These are phyloP conservation scores for Alauda arvensis DNA, from an alignment of 2,797 vertebrate genomes.

Conservation along the genomic window DNA sequence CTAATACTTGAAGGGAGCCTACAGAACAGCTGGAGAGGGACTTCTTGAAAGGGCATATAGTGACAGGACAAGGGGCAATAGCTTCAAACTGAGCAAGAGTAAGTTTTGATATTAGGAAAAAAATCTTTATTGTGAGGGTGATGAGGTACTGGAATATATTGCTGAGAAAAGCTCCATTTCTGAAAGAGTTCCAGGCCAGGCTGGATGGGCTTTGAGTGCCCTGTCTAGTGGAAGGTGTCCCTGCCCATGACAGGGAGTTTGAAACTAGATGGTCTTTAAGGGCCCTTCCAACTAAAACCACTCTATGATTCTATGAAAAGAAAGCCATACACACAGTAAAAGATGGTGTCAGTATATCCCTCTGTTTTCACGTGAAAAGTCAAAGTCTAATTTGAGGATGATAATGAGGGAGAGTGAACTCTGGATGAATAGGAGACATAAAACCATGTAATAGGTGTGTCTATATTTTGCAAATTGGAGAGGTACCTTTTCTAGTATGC, in stretches of 20 bases:
- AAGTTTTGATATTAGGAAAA: neutral
- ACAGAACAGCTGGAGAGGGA: no score
- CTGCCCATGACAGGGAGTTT: fast-evolving
- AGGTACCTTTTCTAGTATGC: neutral
- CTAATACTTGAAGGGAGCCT: neutral
- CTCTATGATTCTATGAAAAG: neutral
- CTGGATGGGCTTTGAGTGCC: neutral
- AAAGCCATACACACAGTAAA: neutral
- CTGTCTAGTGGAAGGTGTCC: neutral
- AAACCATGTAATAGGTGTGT: neutral
- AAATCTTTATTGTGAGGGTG: neutral
- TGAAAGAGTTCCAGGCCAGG: neutral
- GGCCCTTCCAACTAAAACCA: neutral
- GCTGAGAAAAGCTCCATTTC: neutral
- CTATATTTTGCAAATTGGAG: neutral
- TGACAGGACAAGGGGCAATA: neutral
- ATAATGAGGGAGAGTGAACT: neutral
- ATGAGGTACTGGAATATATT: neutral
- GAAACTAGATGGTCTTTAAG: neutral
- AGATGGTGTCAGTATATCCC: no score
- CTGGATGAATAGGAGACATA: neutral
- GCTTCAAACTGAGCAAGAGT: neutral
- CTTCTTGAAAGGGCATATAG: neutral
- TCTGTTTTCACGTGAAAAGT: neutral
- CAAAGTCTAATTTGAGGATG: neutral